Base-by-base conservation (phyloP, 2,888 invertebrate genomes). In the Sceliomorpha sp. region DNA sequence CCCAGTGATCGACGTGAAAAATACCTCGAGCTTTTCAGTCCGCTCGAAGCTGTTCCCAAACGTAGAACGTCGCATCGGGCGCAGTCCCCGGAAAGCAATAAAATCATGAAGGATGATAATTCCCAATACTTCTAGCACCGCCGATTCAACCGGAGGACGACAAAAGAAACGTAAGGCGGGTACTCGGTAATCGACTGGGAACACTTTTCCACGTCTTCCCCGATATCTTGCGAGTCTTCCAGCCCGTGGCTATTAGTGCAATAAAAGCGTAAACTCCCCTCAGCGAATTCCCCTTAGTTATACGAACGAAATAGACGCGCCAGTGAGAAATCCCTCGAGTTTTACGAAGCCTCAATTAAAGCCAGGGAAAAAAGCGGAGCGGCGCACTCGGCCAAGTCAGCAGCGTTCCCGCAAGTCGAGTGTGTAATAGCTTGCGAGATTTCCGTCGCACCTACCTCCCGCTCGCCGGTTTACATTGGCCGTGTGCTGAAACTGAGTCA, bases 251-350 rank as follows among this genome's bases (percentile, higher is more conserved):
- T 51, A 68, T 69, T 59, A 50, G 71, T 62, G 76, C 77, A 82
- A 82, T 82, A 82, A 83, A 83, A 80, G 78, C 77, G 78, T 79
- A 81, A 83, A 82, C 77, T 76, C 63, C 71, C 78, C 77, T 73
- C 66, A 64, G 66, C 74, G 69, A 66, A 63, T 73, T 70, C 69
- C 64, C 66, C 51, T 67, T 55, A 53, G 77, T 55, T 69, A 68
- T 72, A 73, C 76, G 73, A 74, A 66, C 60, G 73, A 75, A 75
- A 63, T 55, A 70, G 72, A 66, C 47, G 58, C 63, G 56, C 60
- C 70, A 62, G 77, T 62, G 72, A 70, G 69, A 74, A 76, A 77
- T 78, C 73, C 74, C 66, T 74, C 66, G 64, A 73, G 78, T 73
- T 78, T 78, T 77, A 78, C 78, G 74, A 64, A 69, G 74, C 75